These are phyloP conservation scores for Cirrhinus molitorella DNA, from an alignment of 2,797 vertebrate genomes.

Conservation along the genomic window DNA sequence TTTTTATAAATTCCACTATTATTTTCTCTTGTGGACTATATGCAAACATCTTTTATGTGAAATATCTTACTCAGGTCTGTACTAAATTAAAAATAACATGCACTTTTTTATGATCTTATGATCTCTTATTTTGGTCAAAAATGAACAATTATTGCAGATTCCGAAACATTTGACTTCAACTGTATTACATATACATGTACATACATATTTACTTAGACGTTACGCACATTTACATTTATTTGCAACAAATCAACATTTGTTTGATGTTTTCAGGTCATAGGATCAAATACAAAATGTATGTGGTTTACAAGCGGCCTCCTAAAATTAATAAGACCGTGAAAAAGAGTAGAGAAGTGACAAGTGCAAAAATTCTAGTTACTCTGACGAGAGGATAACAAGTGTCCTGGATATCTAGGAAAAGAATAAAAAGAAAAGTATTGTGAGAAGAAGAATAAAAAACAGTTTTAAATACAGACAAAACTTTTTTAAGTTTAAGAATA, in stretches of 20 bases:
- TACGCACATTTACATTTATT: not conserved
- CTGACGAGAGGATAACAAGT: slow-evolving; percentile 17
- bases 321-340: not conserved
- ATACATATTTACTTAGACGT: too few species aligned
- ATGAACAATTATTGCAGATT: too few species aligned
- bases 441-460: not conserved
- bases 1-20: too few species aligned
- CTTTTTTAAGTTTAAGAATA: not conserved
- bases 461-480: not conserved
- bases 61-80: too few species aligned
- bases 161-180: not conserved
- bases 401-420: slow-evolving; percentile 34
- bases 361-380: not conserved
- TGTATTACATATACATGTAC: too few species aligned
- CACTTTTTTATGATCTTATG: not conserved
- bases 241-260: not conserved
- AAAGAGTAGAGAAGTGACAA: not conserved
- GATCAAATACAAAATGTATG: not conserved
- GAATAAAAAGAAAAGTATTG: not conserved
- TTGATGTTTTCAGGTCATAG: not conserved
- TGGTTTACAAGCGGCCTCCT: not conserved
- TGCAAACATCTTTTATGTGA: too few species aligned
- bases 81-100: too few species aligned
- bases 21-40: too few species aligned
- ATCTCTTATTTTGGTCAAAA: too few species aligned